phyloP scores from a whole-genome alignment of 2,888 invertebrate genomes.

The Lucinisca nassula region DNA sequence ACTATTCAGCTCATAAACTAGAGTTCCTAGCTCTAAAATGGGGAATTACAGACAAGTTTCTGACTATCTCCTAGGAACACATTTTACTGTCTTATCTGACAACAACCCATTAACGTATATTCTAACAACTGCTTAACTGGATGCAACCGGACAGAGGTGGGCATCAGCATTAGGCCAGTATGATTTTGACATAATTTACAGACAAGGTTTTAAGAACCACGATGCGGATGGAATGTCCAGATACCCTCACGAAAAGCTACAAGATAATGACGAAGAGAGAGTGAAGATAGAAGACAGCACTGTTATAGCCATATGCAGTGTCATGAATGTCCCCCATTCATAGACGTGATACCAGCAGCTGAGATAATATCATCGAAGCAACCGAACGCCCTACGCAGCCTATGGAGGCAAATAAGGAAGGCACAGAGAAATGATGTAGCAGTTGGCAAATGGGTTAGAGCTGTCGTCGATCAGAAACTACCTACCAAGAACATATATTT shows the following conservation, averaged over 20 bases:
- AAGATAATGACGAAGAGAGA: too few relatives aligned
- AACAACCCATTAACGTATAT: constrained; percentile 67
- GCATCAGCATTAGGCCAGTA: constrained; percentile 49
- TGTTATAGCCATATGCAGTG: neutral
- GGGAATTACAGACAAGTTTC: constrained; percentile 64
- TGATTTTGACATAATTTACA: constrained; percentile 50
- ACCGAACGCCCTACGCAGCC: neutral
- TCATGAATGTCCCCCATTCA: neutral
- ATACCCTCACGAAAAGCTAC: neutral
- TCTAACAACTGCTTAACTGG: constrained; percentile 57
- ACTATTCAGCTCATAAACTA: constrained; percentile 62
- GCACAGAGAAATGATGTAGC: neutral
- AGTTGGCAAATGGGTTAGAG: neutral
- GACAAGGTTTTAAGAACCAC: constrained; percentile 43
- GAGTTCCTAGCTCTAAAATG: constrained; percentile 67
- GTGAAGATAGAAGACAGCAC: neutral
- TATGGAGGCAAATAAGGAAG: constrained; percentile 10
- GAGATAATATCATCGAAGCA: neutral
- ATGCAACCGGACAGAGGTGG: constrained; percentile 67
- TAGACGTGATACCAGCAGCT: neutral
- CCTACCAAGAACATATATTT: neutral
- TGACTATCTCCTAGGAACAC: constrained; percentile 50
- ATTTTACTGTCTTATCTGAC: constrained; percentile 63
- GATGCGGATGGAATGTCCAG: constrained; percentile 71
- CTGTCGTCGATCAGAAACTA: neutral